phyloP scores from a whole-genome alignment of 2,113 vertebrate genomes.

The Herpetotheres cachinnans region DNA sequence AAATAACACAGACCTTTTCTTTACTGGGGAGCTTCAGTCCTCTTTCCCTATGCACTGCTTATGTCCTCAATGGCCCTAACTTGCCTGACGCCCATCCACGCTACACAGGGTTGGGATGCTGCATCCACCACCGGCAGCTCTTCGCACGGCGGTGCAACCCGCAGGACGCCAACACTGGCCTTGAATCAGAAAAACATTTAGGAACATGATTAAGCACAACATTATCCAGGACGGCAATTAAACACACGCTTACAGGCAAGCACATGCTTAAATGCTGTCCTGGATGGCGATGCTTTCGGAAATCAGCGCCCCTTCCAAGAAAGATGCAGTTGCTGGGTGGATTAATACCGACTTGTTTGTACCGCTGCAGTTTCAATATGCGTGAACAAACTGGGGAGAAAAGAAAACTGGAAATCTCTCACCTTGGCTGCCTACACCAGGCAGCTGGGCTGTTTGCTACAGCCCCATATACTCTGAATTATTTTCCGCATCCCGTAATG shows the following conservation, averaged over 20 bases:
- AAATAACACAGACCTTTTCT: not conserved
- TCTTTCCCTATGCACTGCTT: not conserved
- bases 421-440: accelerated
- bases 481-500: not conserved
- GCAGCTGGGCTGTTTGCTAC: not conserved
- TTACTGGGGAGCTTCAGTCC: not conserved
- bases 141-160: not conserved
- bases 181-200: not conserved
- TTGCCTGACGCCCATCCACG: accelerated
- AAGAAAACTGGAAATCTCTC: not conserved
- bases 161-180: not conserved
- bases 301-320: not conserved
- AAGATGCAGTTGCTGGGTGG: not conserved
- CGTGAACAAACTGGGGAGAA: not conserved
- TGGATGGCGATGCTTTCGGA: not conserved
- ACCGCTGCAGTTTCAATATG: not conserved
- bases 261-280: not conserved
- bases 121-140: not conserved
- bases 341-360: not conserved
- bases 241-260: not conserved
- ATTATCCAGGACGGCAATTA: not conserved
- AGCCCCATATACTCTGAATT: not conserved
- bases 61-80: not conserved
- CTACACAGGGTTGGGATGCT: not conserved
- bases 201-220: not conserved